A percentile compares a stretch with the other conserved stretches of the same genome.
These are phyloP conservation scores for Neria commutata DNA, from an alignment of 2,888 invertebrate genomes.

Conservation along the genomic window DNA sequence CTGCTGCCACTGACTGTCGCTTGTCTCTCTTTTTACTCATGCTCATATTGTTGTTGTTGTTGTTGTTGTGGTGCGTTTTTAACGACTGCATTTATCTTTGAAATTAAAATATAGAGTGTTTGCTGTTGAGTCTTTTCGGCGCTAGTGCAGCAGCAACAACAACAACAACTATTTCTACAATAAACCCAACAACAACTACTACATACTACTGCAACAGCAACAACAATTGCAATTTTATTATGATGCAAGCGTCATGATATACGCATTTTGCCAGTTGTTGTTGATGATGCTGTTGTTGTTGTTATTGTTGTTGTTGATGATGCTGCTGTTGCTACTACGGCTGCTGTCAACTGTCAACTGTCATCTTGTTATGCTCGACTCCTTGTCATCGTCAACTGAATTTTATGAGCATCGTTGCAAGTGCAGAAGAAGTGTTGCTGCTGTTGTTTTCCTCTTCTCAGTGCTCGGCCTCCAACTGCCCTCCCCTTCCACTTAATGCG, in stretches of 20 bases:
- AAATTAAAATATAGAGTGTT: background rate
- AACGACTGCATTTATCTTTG: background rate
- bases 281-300: background rate
- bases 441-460: background rate
- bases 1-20: too few relatives aligned
- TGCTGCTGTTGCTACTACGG: conserved; percentile 1
- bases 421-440: background rate
- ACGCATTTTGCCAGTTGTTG: background rate
- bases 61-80: background rate
- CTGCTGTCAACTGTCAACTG: conserved; percentile 11
- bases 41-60: conserved; percentile 1
- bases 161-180: too few relatives aligned
- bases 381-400: background rate
- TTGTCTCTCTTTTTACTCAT: background rate
- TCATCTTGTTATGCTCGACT: conserved; percentile 1
- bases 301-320: conserved; percentile 1
- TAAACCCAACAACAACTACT: too few relatives aligned
- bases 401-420: background rate
- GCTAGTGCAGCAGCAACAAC: conserved; percentile 3
- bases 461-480: too few relatives aligned
- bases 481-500: background rate
- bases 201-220: background rate
- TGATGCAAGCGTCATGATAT: too few relatives aligned
- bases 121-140: too few relatives aligned
- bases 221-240: background rate